Evolutionary conservation across 1,140 invertebrate genomes (phyloP).

Genomic region (Meloidogyne chitwoodi): DNA sequence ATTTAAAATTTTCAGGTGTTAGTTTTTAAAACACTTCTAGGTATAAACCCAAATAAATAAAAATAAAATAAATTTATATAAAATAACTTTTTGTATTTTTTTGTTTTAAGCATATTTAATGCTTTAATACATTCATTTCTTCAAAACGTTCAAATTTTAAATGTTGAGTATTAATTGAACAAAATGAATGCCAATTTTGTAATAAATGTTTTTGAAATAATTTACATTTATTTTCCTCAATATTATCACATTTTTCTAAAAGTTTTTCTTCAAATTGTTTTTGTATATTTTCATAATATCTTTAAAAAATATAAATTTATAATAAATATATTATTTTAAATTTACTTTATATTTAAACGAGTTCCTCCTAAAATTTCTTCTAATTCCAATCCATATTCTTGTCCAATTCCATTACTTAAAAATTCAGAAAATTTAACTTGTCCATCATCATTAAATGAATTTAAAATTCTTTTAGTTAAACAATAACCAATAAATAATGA

Average conservation of each 20-base stretch:
- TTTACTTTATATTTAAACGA: background rate
- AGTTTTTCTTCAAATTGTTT: background rate
- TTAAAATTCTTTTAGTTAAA: background rate
- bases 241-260: background rate
- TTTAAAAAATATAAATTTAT: background rate
- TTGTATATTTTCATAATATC: background rate
- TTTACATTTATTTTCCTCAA: background rate
- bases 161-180: background rate
- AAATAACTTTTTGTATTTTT: no score
- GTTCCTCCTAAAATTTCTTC: background rate
- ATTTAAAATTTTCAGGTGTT: no score
- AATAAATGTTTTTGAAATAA: background rate
- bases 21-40: no score
- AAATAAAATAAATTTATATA: no score
- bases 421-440: background rate
- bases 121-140: background rate
- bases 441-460: background rate
- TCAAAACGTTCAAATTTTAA: background rate
- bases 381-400: background rate
- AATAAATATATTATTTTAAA: background rate
- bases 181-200: background rate
- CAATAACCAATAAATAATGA: background rate
- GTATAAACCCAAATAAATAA: no score
- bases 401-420: background rate
- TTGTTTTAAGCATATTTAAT: no score